phyloP scores from a whole-genome alignment of 2,888 invertebrate genomes.

The Lochmaea crataegi region DNA sequence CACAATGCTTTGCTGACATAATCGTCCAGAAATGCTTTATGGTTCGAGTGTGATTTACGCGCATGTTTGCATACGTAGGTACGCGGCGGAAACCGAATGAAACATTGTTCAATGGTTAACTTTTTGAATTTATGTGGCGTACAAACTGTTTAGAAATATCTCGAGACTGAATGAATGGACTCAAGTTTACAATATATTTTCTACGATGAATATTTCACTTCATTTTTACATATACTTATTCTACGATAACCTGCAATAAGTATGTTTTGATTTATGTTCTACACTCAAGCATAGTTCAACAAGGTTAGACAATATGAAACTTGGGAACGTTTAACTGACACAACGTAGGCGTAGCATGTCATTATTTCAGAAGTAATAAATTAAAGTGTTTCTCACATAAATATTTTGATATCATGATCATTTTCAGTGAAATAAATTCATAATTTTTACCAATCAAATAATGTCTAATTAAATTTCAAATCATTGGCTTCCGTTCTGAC shows the following conservation, averaged over 20 bases:
- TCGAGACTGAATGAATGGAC: constrained; percentile 42
- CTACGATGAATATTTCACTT: constrained; percentile 25
- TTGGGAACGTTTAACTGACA: no score
- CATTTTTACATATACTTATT: constrained; percentile 27
- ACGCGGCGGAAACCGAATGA: constrained; percentile 50
- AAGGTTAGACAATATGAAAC: no score
- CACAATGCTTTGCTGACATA: constrained; percentile 35
- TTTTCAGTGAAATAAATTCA: no score
- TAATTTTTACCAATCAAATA: no score
- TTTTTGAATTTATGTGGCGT: constrained; percentile 51
- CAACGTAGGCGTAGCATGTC: no score
- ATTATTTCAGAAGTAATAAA: no score
- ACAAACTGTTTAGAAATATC: constrained; percentile 45
- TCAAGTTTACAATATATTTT: constrained; percentile 23
- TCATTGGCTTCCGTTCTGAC: no score
- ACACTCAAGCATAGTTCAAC: background rate
- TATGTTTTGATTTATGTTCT: constrained; percentile 24
- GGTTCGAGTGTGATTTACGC: constrained; percentile 55
- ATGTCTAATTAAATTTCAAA: no score
- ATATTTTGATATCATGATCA: no score
- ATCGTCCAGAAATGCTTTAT: constrained; percentile 53
- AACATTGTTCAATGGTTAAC: constrained; percentile 54
- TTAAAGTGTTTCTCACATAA: no score
- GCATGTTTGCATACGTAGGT: constrained; percentile 53
- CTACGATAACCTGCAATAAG: constrained; percentile 7